Evolutionary conservation across 1,140 invertebrate species (phyloP).

Genomic region (Mya arenaria): DNA sequence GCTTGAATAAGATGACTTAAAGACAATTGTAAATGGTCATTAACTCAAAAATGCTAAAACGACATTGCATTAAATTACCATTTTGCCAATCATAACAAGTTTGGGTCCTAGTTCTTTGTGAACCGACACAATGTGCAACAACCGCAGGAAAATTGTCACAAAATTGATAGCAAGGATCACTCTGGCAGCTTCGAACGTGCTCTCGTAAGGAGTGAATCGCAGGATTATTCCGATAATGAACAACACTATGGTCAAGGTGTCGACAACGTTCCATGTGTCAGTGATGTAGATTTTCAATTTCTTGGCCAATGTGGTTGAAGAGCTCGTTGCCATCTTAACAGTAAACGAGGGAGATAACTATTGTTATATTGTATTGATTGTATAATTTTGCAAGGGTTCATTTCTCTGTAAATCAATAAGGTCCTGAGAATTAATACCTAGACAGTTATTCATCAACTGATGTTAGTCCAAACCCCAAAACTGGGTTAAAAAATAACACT

Average conservation of each 20-base stretch:
- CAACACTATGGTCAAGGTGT: constrained; percentile 75
- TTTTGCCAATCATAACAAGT: constrained; percentile 82
- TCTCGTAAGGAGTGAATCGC: constrained; percentile 68
- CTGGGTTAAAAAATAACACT: too few relatives aligned
- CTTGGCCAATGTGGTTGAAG: constrained; percentile 63
- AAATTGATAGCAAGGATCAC: constrained; percentile 76
- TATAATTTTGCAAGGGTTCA: too few relatives aligned
- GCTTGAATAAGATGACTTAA: too few relatives aligned
- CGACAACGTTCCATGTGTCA: constrained; percentile 79
- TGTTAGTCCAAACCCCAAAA: too few relatives aligned
- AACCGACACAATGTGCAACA: constrained; percentile 80
- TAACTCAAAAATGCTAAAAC: too few relatives aligned
- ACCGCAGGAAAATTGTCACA: constrained; percentile 77
- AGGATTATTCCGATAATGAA: constrained; percentile 77
- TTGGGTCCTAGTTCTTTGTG: constrained; percentile 81
- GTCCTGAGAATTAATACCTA: too few relatives aligned
- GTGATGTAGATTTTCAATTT: constrained; percentile 76
- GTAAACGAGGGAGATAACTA: too few relatives aligned
- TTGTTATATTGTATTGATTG: too few relatives aligned
- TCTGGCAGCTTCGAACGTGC: constrained; percentile 70
- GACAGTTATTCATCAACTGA: too few relatives aligned
- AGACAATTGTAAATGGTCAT: too few relatives aligned
- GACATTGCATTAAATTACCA: too few relatives aligned
- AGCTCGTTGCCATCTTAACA: constrained; percentile 62
- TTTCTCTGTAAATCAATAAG: too few relatives aligned